phyloP scores from a whole-genome alignment of 2,113 vertebrate genomes.

The Podarcis cretensis region DNA sequence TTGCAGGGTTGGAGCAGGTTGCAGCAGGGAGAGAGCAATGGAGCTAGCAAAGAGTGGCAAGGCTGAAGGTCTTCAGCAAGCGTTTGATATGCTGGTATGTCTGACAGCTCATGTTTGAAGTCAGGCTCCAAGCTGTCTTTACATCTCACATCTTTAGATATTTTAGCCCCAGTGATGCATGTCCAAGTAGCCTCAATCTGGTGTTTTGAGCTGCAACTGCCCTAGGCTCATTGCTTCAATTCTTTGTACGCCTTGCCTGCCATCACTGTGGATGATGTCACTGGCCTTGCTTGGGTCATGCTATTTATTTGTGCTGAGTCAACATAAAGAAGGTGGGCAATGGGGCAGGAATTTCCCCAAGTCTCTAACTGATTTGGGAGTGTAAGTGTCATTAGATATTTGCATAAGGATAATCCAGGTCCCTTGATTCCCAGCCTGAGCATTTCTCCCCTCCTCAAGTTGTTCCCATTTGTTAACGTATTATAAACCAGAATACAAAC shows the following conservation, averaged over 20 bases:
- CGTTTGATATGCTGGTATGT: neutral
- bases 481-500: neutral
- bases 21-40: neutral
- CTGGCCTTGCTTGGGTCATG: neutral
- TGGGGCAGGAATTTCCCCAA: neutral
- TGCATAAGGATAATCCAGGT: neutral
- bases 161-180: neutral
- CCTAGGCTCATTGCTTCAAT: neutral
- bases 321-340: neutral
- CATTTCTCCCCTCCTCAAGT: neutral
- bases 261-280: neutral
- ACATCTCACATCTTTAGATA: neutral
- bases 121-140: neutral
- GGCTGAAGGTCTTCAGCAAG: neutral
- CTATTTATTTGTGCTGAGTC: neutral
- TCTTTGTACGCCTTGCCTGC: neutral
- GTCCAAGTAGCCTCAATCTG: neutral
- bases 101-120: neutral
- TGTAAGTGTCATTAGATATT: neutral
- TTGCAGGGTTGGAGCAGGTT: neutral
- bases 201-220: neutral
- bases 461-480: neutral
- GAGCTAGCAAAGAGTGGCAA: neutral
- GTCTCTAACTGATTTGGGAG: neutral
- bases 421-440: neutral